These are phyloP conservation scores for Aplochiton taeniatus DNA, from an alignment of 2,797 vertebrate species.

Conservation along the genomic window DNA sequence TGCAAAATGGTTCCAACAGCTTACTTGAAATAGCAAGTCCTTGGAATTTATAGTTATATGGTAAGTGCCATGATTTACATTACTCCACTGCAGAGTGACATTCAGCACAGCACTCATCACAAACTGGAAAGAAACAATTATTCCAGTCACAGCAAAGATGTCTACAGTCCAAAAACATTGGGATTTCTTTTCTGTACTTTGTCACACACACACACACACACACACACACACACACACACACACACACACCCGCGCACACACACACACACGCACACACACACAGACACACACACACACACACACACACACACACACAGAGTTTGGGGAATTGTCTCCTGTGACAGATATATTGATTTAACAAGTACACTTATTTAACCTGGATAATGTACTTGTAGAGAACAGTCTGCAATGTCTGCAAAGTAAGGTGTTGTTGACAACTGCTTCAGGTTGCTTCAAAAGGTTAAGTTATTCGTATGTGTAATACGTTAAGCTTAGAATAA, in stretches of 20 bases:
- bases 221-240: too few relatives aligned
- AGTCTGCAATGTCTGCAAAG: conserved; percentile 15
- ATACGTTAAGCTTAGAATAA: conserved; percentile 13
- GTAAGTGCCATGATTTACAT: conserved; percentile 64
- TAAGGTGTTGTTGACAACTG: conserved; percentile 14
- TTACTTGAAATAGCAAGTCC: conserved; percentile 61
- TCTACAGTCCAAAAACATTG: conserved; percentile 28
- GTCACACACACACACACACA: conserved; percentile 30
- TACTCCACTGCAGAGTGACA: conserved; percentile 56
- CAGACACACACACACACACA: too few relatives aligned
- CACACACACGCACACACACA: too few relatives aligned
- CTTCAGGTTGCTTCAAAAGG: conserved; percentile 17
- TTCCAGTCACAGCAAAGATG: conserved; percentile 38
- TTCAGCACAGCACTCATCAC: conserved; percentile 38
- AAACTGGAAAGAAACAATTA: conserved; percentile 30
- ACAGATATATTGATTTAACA: conserved; percentile 28
- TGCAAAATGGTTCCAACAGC: conserved; percentile 45
- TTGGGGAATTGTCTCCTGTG: conserved; percentile 32
- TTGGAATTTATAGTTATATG: conserved; percentile 69
- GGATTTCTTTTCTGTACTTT: conserved; percentile 28
- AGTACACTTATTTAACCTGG: conserved; percentile 31
- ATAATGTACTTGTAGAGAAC: conserved; percentile 29
- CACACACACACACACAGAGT: too few relatives aligned
- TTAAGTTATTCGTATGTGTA: conserved; percentile 24
- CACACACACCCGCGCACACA: too few relatives aligned